Base-by-base conservation (phyloP, 2,797 vertebrate genomes). In the Siniperca obscura region DNA sequence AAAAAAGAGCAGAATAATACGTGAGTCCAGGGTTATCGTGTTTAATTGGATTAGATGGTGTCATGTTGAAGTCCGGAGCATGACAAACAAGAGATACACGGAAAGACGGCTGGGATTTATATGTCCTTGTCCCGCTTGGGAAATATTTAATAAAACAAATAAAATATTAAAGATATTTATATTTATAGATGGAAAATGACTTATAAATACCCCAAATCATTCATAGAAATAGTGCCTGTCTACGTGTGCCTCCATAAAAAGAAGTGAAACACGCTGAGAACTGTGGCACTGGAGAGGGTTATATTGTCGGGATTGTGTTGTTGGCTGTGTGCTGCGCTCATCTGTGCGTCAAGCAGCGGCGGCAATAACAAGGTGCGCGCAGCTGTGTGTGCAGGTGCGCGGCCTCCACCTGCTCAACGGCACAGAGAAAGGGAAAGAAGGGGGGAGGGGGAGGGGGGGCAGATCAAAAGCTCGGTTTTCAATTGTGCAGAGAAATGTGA, bases 11-110 rank as follows among this genome's bases (percentile, higher is more conserved):
- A 91, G 93, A 94, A 93, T 90, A 95, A 93, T 90, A 89, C 75
- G 89, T 87, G 86, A 92, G 91, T 89, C 88, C 90, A 55, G 92
- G 90, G 92, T 94, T 93, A 93, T 94, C 92, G 90, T 93, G 88
- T 94, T 95, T 95, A 96, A 96, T 95, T 95, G 95, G 95, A 96
- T 96, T 96, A 96, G 92, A 91, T 87, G 91, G 92, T 94, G 94
- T 94, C 91, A 91, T 86, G 93, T 90, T 91, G 82, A 88, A 92
- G 90, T 90, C 90, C 78, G 84, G 90, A 94, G 88, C 89, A 88
- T 90, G 91, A 92, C 92, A 87, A 84, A 90, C 83, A 82, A 81
- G 83, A 84, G 80, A 83, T 81, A 75, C 76, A 86, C 56, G 50
- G n/a, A 69, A 60, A 76, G 73, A 70, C 65, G 60, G 55, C 70